These are phyloP conservation scores for Petaurus breviceps DNA, from an alignment of 2,113 vertebrate genomes.

Conservation along the genomic window DNA sequence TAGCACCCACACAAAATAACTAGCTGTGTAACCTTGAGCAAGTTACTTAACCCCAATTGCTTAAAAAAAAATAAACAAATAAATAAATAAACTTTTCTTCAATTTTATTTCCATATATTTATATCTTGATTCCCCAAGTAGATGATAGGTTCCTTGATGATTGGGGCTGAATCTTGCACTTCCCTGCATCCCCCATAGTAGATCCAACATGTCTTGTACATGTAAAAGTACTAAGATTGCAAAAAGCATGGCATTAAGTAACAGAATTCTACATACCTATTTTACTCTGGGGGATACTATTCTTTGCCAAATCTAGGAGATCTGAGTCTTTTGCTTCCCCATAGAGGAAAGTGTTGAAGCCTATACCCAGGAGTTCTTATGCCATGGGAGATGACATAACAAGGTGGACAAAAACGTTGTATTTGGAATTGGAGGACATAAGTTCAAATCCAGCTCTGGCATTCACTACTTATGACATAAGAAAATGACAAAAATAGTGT, in stretches of 20 bases:
- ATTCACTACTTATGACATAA: not conserved
- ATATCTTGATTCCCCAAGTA: not conserved
- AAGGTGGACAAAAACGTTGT: not conserved
- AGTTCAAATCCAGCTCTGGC: not conserved
- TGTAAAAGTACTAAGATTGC: slow-evolving; percentile 29
- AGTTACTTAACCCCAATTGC: too few relatives aligned
- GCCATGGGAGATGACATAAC: not conserved
- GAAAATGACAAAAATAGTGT: too few relatives aligned
- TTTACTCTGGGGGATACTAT: not conserved
- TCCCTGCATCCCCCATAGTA: not conserved
- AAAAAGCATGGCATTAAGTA: slow-evolving; percentile 11
- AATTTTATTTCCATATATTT: not conserved
- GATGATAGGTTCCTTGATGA: not conserved
- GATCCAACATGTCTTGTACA: slow-evolving; percentile 33
- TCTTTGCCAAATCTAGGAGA: not conserved
- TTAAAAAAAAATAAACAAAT: too few relatives aligned
- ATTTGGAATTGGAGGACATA: not conserved
- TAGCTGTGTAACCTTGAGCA: too few relatives aligned
- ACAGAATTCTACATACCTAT: not conserved
- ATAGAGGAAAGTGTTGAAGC: slow-evolving; percentile 37
- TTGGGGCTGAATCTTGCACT: not conserved
- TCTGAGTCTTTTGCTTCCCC: slow-evolving; percentile 25
- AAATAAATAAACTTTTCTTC: too few relatives aligned
- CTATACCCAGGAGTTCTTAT: not conserved
- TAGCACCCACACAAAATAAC: too few relatives aligned